Percentiles rank a stretch among this genome's conserved stretches.
Conservation (phyloP, 1,140 invertebrate genomes). For the Oryctes rhinoceros region DNA sequence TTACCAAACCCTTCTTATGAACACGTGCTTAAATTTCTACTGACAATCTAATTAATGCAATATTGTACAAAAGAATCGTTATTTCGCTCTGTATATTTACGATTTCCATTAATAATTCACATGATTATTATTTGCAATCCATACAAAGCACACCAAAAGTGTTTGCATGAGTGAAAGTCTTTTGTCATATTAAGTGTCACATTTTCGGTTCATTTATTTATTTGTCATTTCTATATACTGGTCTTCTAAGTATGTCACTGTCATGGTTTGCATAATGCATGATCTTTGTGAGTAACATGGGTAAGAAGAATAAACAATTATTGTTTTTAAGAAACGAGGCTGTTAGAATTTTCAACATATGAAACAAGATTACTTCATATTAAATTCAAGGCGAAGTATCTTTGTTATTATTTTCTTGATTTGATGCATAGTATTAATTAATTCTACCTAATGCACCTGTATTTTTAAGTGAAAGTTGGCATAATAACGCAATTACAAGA, state of each 20-base stretch:
- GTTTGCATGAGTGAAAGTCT: not conserved
- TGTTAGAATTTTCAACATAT: not conserved
- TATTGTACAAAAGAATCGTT: too few relatives aligned
- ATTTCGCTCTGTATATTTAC: too few relatives aligned
- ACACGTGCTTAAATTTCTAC: too few relatives aligned
- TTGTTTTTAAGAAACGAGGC: not conserved
- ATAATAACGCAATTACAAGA: not conserved
- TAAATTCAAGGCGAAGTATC: too few relatives aligned
- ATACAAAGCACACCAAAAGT: too few relatives aligned
- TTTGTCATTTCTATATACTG: not conserved
- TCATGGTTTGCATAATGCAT: not conserved
- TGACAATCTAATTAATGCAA: too few relatives aligned
- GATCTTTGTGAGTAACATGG: not conserved
- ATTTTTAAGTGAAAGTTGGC: not conserved
- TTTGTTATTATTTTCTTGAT: too few relatives aligned
- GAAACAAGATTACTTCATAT: too few relatives aligned
- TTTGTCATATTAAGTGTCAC: not conserved
- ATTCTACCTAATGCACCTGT: not conserved
- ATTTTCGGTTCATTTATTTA: not conserved
- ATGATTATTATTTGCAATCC: too few relatives aligned
- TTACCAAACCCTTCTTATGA: too few relatives aligned
- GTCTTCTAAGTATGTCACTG: not conserved
- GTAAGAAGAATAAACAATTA: not conserved
- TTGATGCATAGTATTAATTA: too few relatives aligned
- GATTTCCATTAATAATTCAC: too few relatives aligned